Evolutionary conservation across 2,113 vertebrate species (phyloP), one percentile per base, ranked within the genome.

Genomic region (Neoarius graeffei): DNA sequence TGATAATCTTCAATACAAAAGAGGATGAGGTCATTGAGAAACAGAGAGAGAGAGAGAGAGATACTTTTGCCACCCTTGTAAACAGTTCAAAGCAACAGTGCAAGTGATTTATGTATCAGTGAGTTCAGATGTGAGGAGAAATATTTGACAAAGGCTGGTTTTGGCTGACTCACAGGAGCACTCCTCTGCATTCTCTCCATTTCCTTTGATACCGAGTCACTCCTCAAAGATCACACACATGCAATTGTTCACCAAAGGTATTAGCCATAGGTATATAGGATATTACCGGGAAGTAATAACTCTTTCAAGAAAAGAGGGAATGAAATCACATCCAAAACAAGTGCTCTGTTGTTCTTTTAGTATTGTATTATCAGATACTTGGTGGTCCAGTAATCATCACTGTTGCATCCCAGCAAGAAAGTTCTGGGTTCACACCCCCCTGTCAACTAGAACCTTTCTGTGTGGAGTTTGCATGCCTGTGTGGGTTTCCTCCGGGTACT

Each of bases 81-180:
- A 89, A 89, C 88, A 89, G 80, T 88, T 90, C 86, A 85, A 90
- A 87, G 90, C 82, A 85, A 62, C 15, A 87, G 88, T 82, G 87
- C 86, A 91, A 88, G 85, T 90, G 82, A 89, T 88, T 88, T 85
- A 89, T 89, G 81, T 91, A 91, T 88, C 88, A 86, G 64, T 89
- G 86, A 89, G 69, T 84, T 87, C 52, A 76, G 84, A 90, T 82
- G 77, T 80, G 66, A 85, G 84, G 76, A 48, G 76, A 81, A 87
- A 60, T 66, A 81, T 76, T 89, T 84, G 84, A 85, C 69, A 85
- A 20, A 79, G 87, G 82, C 60, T 66, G 60, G 73, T 42, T 85
- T 87, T 90, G 83, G 86, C 86, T 66, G 86, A 85, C 60, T 62
- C 57, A 59, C 73, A 84, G 62, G 54, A 17, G 64, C 35, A 69